Base-by-base conservation (phyloP, 2,113 vertebrate genomes). In the Hassar affinis region DNA sequence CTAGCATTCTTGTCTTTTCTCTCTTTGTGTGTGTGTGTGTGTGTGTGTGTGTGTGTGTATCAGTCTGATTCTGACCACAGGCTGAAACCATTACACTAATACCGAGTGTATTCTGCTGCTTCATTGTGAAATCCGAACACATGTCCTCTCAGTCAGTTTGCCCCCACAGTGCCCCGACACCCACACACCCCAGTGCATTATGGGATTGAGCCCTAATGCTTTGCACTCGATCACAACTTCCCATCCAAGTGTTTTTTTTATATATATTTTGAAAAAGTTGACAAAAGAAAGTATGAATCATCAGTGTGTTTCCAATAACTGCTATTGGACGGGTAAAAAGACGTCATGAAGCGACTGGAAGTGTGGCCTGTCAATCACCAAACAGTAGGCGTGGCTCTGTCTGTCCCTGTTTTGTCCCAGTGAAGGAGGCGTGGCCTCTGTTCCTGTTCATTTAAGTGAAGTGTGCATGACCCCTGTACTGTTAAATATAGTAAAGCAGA, bases 21-120 rank as follows among this genome's bases (percentile, higher is more conserved):
- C n/a, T n/a, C n/a, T n/a, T n/a, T 4, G 14, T 66, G 45, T 81
- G 35, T 38, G 18, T 72, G 77, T 52, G 52, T 61, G 69, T 47
- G 54, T 66, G 47, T 42, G 52, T 82, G 62, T 78, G 27, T 17
- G 51, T 79, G 52, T 74, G 22, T 54, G 49, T 79, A 18, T n/a
- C 25, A 25, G 38, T 79, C 25, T 38, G 66, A 14, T 80, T 76
- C 61, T 77, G 61, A 83, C 82, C 74, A 35, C 61, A 83, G 74
- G 61, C 82, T 78, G 74, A 83, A 77, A 74, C 72, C 74, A 83
- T 76, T 77, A 83, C 72, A 66, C 42, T 82, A 74, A 78, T 62
- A 77, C 68, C 14, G 52, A 66, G n/a, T 54, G 68, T n/a, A 66
- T 76, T 72, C 59, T 30, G 42, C 47, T 64, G 82, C 59, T 78